Conservation (phyloP, 2,888 invertebrate genomes). For the Drosophila borealis region DNA sequence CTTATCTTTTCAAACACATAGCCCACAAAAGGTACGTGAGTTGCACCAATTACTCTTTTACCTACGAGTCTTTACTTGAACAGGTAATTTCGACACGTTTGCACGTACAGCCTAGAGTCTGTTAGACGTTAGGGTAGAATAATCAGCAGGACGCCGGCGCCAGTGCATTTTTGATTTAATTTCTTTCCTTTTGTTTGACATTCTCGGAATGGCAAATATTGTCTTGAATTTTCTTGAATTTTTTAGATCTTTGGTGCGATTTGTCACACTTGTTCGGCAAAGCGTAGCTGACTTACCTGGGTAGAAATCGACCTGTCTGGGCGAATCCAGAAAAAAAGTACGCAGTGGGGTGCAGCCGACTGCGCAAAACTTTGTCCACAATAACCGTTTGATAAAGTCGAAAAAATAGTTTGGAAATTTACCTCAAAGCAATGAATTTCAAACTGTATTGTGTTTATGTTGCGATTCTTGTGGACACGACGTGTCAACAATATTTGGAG, state of each 20-base stretch:
- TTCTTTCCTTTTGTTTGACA: slow-evolving; percentile 46
- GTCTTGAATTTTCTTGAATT: slow-evolving; percentile 32
- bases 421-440: no score
- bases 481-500: no score
- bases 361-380: neutral
- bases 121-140: slow-evolving; percentile 34
- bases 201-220: slow-evolving; percentile 53
- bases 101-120: slow-evolving; percentile 34
- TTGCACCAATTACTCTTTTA: slow-evolving; percentile 29
- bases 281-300: slow-evolving; percentile 1
- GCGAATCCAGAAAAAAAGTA: neutral
- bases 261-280: slow-evolving; percentile 68
- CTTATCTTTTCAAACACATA: slow-evolving; percentile 25
- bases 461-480: no score
- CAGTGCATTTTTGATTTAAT: slow-evolving; percentile 53
- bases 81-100: slow-evolving; percentile 62
- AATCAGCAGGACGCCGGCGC: slow-evolving; percentile 77
- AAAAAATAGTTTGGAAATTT: no score
- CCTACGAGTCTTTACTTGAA: slow-evolving; percentile 24
- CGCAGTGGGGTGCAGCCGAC: neutral
- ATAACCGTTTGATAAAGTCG: no score
- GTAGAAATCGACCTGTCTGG: slow-evolving; percentile 22
- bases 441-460: no score
- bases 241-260: slow-evolving; percentile 46
- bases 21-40: slow-evolving; percentile 8